Percentiles rank a stretch among this genome's conserved stretches.
phyloP scores from a whole-genome alignment of 2,113 vertebrate species.

The Actinemys pallida region DNA sequence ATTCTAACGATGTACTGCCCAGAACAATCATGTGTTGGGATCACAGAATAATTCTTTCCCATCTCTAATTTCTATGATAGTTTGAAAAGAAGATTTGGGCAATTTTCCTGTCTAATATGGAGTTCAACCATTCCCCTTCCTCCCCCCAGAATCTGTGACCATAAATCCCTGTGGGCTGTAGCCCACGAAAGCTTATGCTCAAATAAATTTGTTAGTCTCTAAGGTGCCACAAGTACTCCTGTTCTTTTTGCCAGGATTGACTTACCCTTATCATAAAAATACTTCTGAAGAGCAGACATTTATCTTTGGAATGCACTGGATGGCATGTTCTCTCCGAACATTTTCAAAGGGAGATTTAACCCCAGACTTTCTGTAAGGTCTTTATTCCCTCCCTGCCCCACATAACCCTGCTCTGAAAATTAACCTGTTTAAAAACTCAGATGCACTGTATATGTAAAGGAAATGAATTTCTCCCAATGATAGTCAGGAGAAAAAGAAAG shows the following conservation, averaged over 20 bases:
- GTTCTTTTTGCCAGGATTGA: background rate
- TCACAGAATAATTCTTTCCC: background rate
- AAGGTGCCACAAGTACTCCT: no score
- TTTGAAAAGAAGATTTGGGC: background rate
- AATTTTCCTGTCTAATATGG: background rate
- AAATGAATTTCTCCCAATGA: background rate
- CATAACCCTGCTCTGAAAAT: background rate
- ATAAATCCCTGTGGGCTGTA: background rate
- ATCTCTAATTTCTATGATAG: background rate
- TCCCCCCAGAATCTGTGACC: background rate
- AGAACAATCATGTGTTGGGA: background rate
- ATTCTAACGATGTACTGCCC: rapidly evolving
- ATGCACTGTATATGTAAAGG: background rate
- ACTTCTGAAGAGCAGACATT: background rate
- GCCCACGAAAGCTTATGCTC: no score
- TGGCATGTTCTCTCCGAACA: background rate
- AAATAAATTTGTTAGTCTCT: no score
- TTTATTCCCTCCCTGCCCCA: background rate
- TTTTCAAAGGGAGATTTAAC: background rate
- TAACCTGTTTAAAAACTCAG: background rate
- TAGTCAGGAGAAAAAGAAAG: no score
- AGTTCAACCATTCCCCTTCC: background rate
- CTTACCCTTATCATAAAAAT: background rate
- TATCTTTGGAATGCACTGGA: background rate
- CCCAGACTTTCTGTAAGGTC: background rate